Percentiles rank a stretch among this genome's conserved stretches.
Evolutionary conservation across 2,888 invertebrate species (phyloP).

Genomic region (Microctonus hyperodae): DNA sequence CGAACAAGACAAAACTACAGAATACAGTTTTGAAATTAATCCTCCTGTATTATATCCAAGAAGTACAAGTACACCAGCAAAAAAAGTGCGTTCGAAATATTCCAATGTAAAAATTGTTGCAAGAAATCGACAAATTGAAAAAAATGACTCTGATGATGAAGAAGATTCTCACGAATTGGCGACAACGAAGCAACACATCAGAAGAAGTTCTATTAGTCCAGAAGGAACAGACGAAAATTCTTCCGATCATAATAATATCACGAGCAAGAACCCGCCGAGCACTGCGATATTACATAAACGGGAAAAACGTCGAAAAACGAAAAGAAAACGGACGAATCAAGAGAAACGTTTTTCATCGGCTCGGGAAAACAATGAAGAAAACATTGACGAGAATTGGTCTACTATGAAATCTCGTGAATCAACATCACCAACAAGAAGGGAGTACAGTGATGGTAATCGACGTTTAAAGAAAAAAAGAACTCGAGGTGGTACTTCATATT

Average conservation of each 20-base stretch:
- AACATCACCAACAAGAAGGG: constrained; percentile 12
- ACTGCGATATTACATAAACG: constrained; percentile 6
- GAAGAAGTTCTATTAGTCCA: constrained; percentile 29
- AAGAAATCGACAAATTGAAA: constrained; percentile 21
- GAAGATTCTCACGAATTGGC: constrained; percentile 21
- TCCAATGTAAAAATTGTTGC: constrained; percentile 10
- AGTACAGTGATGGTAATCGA: constrained; percentile 11
- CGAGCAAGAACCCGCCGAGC: constrained; percentile 14
- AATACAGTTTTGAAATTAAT: constrained; percentile 28
- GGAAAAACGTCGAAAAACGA: constrained; percentile 30
- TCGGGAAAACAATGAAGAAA: constrained; percentile 30
- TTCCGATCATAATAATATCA: constrained; percentile 25
- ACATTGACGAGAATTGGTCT: constrained; percentile 32
- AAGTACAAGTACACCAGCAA: constrained; percentile 15
- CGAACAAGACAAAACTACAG: constrained; percentile 18
- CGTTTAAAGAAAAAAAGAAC: constrained; percentile 22
- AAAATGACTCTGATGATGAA: constrained; percentile 34
- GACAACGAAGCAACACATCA: constrained; percentile 24
- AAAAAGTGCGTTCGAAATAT: constrained; percentile 25
- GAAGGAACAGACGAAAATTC: constrained; percentile 29
- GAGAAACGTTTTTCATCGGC: constrained; percentile 25
- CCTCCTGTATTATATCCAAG: constrained; percentile 8
- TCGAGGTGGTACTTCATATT: constrained; percentile 16
- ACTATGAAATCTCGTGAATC: constrained; percentile 25
- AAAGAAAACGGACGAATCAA: constrained; percentile 22